Percentiles rank a stretch among this genome's conserved stretches.
phyloP scores from a whole-genome alignment of 2,888 invertebrate genomes.

The Agrochola circellaris region DNA sequence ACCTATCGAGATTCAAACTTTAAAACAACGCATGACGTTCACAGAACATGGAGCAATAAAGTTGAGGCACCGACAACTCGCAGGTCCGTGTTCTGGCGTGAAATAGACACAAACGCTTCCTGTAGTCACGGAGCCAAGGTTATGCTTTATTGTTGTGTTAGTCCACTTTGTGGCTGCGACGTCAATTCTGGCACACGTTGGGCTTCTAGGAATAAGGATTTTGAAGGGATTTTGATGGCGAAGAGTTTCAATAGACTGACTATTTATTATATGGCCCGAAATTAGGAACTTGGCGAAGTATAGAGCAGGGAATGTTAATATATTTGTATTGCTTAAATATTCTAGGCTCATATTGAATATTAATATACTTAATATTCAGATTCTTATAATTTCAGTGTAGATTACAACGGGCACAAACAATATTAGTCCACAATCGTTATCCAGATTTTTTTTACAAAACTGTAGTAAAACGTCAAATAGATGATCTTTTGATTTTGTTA shows the following conservation, averaged over 20 bases:
- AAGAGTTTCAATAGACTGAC: too few species aligned
- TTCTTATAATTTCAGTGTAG: not conserved
- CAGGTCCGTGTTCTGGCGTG: slow-evolving; percentile 69
- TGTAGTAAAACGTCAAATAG: not conserved
- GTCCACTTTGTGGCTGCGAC: slow-evolving; percentile 76
- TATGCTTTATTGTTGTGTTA: slow-evolving; percentile 84
- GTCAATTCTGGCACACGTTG: slow-evolving; percentile 67
- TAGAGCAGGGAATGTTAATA: not conserved
- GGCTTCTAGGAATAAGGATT: slow-evolving; percentile 26
- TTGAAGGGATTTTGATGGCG: not conserved
- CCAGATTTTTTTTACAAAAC: not conserved
- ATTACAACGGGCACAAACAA: not conserved
- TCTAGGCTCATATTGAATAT: not conserved
- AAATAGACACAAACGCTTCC: slow-evolving; percentile 82
- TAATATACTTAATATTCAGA: not conserved
- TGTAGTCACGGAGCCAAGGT: slow-evolving; percentile 74
- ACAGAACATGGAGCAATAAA: slow-evolving; percentile 51
- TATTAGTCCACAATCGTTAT: not conserved
- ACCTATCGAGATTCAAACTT: slow-evolving; percentile 21
- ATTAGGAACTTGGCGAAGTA: not conserved
- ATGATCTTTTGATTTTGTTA: not conserved
- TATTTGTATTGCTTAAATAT: not conserved
- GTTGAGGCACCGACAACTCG: slow-evolving; percentile 32
- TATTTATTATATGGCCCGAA: not conserved
- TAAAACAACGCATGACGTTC: slow-evolving; percentile 15